Conservation (phyloP, 2,797 vertebrate genomes). For the Sebastiscus albofasciatus region DNA sequence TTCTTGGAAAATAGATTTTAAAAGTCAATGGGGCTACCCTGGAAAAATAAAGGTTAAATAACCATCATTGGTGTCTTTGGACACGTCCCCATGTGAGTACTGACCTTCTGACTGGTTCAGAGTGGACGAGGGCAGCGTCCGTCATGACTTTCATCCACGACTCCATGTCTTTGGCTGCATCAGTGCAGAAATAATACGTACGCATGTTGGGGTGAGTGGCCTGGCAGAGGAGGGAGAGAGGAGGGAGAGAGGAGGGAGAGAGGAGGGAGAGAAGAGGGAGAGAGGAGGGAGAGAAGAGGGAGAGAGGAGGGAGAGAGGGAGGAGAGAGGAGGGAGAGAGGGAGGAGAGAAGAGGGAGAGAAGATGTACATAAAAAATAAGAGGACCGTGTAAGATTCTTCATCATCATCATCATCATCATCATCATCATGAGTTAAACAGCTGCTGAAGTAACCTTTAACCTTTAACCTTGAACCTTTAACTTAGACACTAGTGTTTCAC, state of each 20-base stretch:
- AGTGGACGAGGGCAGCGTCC: conserved; percentile 92
- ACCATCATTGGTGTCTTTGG: neutral
- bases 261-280: rapidly evolving
- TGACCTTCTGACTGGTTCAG: conserved; percentile 89
- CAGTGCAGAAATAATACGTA: conserved; percentile 98
- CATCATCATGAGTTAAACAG: neutral
- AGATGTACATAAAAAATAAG: too few species aligned
- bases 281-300: too few species aligned
- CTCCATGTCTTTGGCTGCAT: conserved; percentile 96
- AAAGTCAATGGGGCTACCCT: neutral
- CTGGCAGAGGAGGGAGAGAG: conserved; percentile 62
- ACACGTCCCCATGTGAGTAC: neutral
- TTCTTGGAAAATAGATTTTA: neutral
- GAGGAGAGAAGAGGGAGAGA: too few species aligned
- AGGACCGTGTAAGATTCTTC: too few species aligned
- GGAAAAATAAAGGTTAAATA: neutral
- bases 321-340: too few species aligned
- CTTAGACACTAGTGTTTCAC: conserved; percentile 66
- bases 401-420: too few species aligned
- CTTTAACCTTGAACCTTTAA: too few species aligned
- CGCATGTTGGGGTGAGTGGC: conserved; percentile 98
- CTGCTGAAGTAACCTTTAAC: neutral
- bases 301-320: too few species aligned
- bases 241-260: neutral
- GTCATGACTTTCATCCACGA: conserved; percentile 98